Base-by-base conservation (phyloP, 2,797 vertebrate species). In the Esox masquinongy region DNA sequence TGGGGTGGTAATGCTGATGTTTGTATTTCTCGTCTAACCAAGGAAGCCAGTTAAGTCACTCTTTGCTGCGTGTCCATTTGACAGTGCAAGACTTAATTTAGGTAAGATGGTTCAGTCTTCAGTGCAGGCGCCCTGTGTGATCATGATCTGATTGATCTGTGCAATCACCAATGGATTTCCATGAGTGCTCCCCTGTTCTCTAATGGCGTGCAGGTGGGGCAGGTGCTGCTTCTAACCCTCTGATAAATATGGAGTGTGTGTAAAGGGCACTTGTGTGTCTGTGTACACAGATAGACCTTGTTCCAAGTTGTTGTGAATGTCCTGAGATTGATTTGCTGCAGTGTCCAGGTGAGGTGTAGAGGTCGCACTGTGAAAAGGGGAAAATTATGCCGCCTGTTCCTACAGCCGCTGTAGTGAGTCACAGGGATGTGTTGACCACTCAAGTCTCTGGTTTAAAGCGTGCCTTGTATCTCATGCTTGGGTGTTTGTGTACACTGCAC, bases 401-500 rank as follows among this genome's bases (percentile, higher is more conserved):
- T 39, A 39, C 36, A 3, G 36, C 36, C 7, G 36, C 36, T 39
- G 12, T 47, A 14, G 43, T 47, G 43, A 4, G 43, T 1, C 43
- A 47, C 36, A 5, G 36, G 2, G 43, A 47, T 47, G 43, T 47
- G 43, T 47, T 47, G 43, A 11, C 43, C 6, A 47, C 43, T 47
- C 7, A 11, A 12, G 43, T 47, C 43, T 5, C 43, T 0, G 43
- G 43, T 1, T 47, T 47, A 14, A 47, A 47, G 9, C 39, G 39
- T 43, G 39, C 39, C 39, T 43, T 43, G 39, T 47, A 47, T 47
- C 12, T 47, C 43, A 2, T 47, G 1, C 72, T 82, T 80, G 59
- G 70, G 75, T 56, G 85, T 88, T 83, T 77, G 63, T 86, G 81
- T 88, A 82, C 82, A 64, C 50, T 77, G 80, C 47, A 64, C 83